These are phyloP conservation scores for Pterocles gutturalis DNA, from an alignment of 2,113 vertebrate genomes.

Conservation along the genomic window DNA sequence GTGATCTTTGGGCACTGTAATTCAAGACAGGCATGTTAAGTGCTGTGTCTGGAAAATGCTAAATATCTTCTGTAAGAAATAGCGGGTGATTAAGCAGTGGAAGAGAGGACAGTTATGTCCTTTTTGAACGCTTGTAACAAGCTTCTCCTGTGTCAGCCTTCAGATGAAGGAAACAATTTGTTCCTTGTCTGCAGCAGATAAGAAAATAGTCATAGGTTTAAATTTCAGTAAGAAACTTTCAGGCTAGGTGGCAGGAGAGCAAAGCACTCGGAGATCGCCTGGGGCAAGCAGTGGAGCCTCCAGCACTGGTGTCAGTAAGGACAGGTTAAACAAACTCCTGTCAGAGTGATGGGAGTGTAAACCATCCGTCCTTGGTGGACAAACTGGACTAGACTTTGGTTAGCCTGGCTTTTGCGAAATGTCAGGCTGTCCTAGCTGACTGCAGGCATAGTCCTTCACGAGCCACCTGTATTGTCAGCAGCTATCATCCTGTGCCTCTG, in stretches of 20 bases:
- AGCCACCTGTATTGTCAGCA: neutral
- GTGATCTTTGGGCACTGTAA: neutral
- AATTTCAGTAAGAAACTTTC: neutral
- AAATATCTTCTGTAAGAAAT: neutral
- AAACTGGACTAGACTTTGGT: neutral
- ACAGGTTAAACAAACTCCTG: neutral
- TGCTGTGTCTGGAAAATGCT: neutral
- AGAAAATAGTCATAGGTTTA: neutral
- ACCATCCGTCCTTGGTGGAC: neutral
- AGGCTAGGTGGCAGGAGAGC: neutral
- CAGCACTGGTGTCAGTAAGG: accelerated
- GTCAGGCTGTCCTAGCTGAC: neutral
- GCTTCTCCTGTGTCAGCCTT: neutral
- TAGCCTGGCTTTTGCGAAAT: neutral
- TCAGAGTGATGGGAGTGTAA: neutral
- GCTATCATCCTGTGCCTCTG: neutral
- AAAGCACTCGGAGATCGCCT: neutral
- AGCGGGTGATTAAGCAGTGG: neutral
- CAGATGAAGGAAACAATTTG: neutral
- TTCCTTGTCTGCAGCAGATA: neutral
- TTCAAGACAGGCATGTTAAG: neutral
- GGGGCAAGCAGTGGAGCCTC: neutral
- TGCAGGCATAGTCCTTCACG: neutral
- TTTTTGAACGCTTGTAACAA: neutral
- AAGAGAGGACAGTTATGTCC: neutral